Conservation (phyloP, 2,888 invertebrate genomes). For the Pterobdella sp. region DNA sequence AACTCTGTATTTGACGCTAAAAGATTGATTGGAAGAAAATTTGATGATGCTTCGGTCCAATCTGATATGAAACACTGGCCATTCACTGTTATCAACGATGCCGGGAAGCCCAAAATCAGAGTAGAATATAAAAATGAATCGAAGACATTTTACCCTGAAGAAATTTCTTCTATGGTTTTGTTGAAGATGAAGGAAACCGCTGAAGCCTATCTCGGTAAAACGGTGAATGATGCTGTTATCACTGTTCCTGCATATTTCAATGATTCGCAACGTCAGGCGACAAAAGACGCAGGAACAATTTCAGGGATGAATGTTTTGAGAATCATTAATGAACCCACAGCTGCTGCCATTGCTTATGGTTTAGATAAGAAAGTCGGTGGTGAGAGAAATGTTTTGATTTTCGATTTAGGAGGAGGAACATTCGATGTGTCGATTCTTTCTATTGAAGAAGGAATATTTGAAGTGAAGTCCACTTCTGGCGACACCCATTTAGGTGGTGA, state of each 20-base stretch:
- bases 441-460: slow-evolving; percentile 87
- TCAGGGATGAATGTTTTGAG: slow-evolving; percentile 78
- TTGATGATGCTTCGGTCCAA: slow-evolving; percentile 69
- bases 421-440: slow-evolving; percentile 91
- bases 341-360: slow-evolving; percentile 56
- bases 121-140: slow-evolving; percentile 73
- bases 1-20: slow-evolving; percentile 60
- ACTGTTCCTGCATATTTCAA: slow-evolving; percentile 53
- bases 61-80: slow-evolving; percentile 77
- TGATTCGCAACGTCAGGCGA: slow-evolving; percentile 54
- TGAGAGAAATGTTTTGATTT: slow-evolving; percentile 58
- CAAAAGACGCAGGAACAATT: slow-evolving; percentile 77
- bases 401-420: slow-evolving; percentile 73
- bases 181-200: slow-evolving; percentile 73
- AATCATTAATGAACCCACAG: slow-evolving; percentile 71
- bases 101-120: slow-evolving; percentile 45
- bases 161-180: slow-evolving; percentile 83
- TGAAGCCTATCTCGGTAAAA: slow-evolving; percentile 58
- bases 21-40: slow-evolving; percentile 71
- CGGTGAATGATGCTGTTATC: slow-evolving; percentile 49
- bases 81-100: slow-evolving; percentile 56
- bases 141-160: slow-evolving; percentile 82
- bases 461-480: slow-evolving; percentile 88
- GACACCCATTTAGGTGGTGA: slow-evolving; percentile 89
- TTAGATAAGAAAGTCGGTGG: slow-evolving; percentile 55